Percentiles rank a stretch among this genome's conserved stretches.
These are phyloP conservation scores for Phasianus colchicus DNA, from an alignment of 2,113 vertebrate genomes.

Conservation along the genomic window DNA sequence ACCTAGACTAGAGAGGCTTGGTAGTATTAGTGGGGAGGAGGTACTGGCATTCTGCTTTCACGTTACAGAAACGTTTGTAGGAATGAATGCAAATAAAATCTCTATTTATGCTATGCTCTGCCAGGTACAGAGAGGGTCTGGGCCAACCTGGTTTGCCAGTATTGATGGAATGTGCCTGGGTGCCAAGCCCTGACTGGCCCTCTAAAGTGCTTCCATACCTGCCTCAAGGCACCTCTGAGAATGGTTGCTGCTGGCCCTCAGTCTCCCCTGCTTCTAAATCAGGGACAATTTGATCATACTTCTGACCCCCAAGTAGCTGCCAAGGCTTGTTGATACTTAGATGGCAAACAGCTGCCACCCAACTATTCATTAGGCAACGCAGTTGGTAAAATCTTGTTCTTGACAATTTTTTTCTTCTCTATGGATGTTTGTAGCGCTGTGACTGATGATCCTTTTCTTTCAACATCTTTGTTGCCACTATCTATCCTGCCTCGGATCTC, in stretches of 20 bases:
- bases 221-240: background rate
- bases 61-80: background rate
- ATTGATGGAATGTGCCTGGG: background rate
- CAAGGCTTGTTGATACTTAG: background rate
- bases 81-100: background rate
- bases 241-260: background rate
- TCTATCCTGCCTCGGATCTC: background rate
- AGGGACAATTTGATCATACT: background rate
- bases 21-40: background rate
- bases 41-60: background rate
- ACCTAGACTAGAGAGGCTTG: background rate
- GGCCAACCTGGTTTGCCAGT: background rate
- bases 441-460: background rate
- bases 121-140: background rate
- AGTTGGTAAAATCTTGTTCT: background rate
- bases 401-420: background rate
- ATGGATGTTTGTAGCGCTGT: background rate
- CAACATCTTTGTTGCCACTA: fast-evolving
- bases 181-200: background rate
- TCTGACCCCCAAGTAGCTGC: background rate
- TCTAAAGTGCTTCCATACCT: background rate
- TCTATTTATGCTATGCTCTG: background rate
- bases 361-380: background rate
- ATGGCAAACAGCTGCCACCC: background rate
- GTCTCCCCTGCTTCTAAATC: background rate